Percentiles rank a stretch among this genome's conserved stretches.
Evolutionary conservation across 92 coral and sea anemone species (phyloP).

Genomic region (Pocillopora meandrina): DNA sequence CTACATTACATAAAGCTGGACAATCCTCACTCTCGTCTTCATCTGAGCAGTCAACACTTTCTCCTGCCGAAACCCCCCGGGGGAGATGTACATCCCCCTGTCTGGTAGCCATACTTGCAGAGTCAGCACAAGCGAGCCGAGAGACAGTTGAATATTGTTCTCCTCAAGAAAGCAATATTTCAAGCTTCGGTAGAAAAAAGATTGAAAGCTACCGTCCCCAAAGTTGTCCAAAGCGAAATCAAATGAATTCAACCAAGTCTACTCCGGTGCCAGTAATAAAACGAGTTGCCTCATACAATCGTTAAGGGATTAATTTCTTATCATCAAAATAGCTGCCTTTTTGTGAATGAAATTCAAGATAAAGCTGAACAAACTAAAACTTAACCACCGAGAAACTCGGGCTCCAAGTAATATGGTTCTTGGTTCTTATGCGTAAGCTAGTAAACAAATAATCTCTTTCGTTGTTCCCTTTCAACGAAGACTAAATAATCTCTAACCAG

Average conservation of each 20-base stretch:
- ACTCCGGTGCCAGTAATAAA: conserved; percentile 9
- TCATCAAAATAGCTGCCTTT: too few relatives aligned
- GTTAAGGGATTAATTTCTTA: too few relatives aligned
- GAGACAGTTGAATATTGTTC: too few relatives aligned
- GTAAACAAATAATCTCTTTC: too few relatives aligned
- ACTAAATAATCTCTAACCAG: too few relatives aligned
- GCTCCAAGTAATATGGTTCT: too few relatives aligned
- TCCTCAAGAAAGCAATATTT: not conserved
- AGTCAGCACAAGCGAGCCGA: not conserved
- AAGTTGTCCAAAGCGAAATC: not conserved
- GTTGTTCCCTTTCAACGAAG: too few relatives aligned
- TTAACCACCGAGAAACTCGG: too few relatives aligned
- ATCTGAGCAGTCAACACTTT: not conserved
- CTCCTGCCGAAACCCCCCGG: conserved; percentile 1
- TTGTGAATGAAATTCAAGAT: too few relatives aligned
- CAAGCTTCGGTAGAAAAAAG: not conserved
- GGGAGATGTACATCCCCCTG: not conserved
- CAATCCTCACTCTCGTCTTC: not conserved
- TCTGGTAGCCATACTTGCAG: not conserved
- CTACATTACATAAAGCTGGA: not conserved
- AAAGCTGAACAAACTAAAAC: too few relatives aligned
- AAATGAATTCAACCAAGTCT: not conserved
- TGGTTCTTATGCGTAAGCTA: too few relatives aligned
- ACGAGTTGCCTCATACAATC: not conserved
- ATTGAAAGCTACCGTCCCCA: not conserved